phyloP scores from a whole-genome alignment of 2,797 vertebrate species.

The Acipenser oxyrinchus region DNA sequence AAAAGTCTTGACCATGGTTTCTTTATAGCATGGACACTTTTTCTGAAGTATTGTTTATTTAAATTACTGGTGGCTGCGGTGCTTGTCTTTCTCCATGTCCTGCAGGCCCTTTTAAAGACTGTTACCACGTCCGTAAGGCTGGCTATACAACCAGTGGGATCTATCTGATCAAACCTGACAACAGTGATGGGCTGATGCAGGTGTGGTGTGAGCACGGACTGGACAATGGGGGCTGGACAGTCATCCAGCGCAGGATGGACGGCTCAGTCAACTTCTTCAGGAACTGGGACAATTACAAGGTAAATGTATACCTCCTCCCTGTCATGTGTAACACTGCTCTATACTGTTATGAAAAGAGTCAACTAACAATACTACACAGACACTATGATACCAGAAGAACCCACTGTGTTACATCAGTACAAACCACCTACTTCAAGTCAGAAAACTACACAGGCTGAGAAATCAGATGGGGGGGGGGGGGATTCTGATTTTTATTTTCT shows the following conservation, averaged over 20 bases:
- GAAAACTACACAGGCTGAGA: no score
- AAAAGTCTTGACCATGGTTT: no score
- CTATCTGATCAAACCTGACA: constrained; percentile 82
- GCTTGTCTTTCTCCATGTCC: constrained; percentile 22
- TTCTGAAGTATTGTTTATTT: no score
- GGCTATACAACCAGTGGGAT: constrained; percentile 85
- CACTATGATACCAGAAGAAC: no score
- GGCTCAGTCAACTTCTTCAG: constrained; percentile 96
- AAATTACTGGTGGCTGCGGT: no score
- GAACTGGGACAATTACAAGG: constrained; percentile 98
- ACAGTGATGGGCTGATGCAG: constrained; percentile 74
- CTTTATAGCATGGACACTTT: no score
- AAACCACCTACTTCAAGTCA: no score
- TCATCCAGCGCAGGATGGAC: constrained; percentile 87
- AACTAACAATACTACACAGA: no score
- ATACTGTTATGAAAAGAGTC: no score
- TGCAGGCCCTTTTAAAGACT: constrained; percentile 89
- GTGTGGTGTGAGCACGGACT: constrained; percentile 91
- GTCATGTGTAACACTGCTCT: background rate
- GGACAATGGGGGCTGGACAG: constrained; percentile 95
- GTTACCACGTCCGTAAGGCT: constrained; percentile 79
- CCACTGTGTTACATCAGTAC: no score
- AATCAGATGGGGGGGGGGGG: no score
- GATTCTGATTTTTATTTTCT: no score
- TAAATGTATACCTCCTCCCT: constrained; percentile 30